Percentiles rank a stretch among this genome's conserved stretches.
These are phyloP conservation scores for Harpegnathos saltator DNA, from an alignment of 1,140 invertebrate species.

Conservation along the genomic window DNA sequence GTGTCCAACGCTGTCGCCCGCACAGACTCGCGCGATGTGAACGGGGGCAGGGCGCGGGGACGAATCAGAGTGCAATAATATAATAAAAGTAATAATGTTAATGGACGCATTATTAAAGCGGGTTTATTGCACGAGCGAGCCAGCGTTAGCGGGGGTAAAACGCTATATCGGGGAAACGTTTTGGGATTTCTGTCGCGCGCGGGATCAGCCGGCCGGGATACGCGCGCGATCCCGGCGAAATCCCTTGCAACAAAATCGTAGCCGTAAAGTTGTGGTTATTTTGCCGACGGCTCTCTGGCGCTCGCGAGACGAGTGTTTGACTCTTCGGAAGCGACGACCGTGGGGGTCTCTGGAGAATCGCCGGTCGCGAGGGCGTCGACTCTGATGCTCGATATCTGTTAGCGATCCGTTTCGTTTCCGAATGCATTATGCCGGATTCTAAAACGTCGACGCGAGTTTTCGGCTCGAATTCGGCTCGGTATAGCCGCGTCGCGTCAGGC, in stretches of 20 bases:
- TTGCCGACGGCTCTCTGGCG: background rate
- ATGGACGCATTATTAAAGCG: conserved; percentile 47
- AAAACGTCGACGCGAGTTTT: conserved; percentile 4
- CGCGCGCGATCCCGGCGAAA: background rate
- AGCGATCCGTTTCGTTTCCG: conserved; percentile 3
- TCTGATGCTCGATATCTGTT: conserved; percentile 1
- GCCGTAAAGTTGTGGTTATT: no score
- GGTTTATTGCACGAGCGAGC: conserved; percentile 23
- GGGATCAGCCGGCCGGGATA: conserved; percentile 17
- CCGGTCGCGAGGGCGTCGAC: no score
- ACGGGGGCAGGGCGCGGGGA: background rate
- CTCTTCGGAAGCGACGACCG: background rate
- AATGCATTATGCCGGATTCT: conserved; percentile 23
- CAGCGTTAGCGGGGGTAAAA: conserved; percentile 24
- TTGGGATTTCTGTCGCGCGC: conserved; percentile 6
- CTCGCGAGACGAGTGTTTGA: background rate
- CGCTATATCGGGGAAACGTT: conserved; percentile 9
- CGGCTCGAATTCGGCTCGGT: conserved; percentile 17
- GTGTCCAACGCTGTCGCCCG: background rate
- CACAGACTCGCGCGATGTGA: background rate
- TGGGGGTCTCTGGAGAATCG: no score
- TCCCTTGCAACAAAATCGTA: no score
- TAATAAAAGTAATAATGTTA: conserved; percentile 58
- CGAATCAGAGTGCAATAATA: conserved; percentile 37
- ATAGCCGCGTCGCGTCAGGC: conserved; percentile 19